Evolutionary conservation across 1,140 invertebrate genomes (phyloP), one percentile per base, ranked within the genome.

Genomic region (Drosophila tani): DNA sequence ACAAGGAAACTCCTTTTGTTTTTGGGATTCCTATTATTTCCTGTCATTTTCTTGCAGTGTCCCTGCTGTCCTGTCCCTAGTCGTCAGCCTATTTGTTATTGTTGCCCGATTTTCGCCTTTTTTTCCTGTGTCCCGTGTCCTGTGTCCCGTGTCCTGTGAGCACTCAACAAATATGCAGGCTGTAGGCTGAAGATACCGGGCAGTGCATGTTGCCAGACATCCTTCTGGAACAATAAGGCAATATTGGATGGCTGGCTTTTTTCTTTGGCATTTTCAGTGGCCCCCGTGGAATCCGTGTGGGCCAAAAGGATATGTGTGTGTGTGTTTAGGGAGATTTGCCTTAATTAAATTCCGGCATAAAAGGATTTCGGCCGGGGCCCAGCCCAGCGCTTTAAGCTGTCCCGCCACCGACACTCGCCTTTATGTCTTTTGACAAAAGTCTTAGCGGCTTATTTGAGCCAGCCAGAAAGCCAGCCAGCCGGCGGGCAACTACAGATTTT

Each of bases 281-380:
- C 63, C 59, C 19, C 49, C 43, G 69, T 56, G 35, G 63, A 41
- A 46, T 57, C 27, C 45, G 21, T 57, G 21, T 57, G 43, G 35
- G 29, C 12, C 35, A 38, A 24, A 21, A 9, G 53, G 32, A 55
- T 55, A n/a, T 14, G 29, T 53, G 35, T 58, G 53, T 73, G 56
- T 87, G 53, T 80, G 79, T 77, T 88, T 87, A 87, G 80, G 65
- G 65, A 81, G 84, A 88, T 84, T 88, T 88, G 84, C 60, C 62
- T 83, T 87, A 87, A 87, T 87, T 87, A 87, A 87, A 87, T 87
- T 88, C 71, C 74, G 40, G 73, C 63, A 88, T 88, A 84, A 87
- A 87, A 88, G 84, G 84, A 88, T 88, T 84, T 87, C 9, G 19
- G 49, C 73, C 59, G 46, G 67, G 59, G 41, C 27, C 40, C 21